Evolutionary conservation across 2,797 vertebrate genomes (phyloP), one percentile per base, ranked within the genome.

Genomic region (Caiman crocodilus): DNA sequence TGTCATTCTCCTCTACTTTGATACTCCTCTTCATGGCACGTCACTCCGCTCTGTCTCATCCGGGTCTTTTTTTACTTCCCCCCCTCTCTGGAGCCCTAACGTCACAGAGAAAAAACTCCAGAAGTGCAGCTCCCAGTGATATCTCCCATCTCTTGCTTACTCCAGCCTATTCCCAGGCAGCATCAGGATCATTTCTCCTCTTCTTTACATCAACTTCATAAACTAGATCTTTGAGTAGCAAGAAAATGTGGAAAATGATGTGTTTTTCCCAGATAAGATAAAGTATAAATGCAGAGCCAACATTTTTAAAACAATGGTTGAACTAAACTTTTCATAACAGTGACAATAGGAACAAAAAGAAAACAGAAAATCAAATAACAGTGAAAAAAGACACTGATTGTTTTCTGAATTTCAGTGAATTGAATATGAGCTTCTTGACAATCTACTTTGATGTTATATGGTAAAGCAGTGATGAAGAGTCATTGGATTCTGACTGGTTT

Each of bases 401-500:
- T 57, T 88, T 93, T 75, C 83, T 83, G 13, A 82, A 61, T 88
- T 11, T 14, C 28, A 42, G 2, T 50, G 59, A 9, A 35, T 85
- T 76, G 57, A 79, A 90, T 91, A 78, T 60, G 58, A 95, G 59
- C 23, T 14, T 82, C 42, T 88, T 95, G 90, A 92, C 82, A 96
- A 86, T 12, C 84, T 85, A 76, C 84, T 95, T 90, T 90, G 59
- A 89, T 89, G 85, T 21, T 0, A 4, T 30, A 85, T 81, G 80
- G 80, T 84, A 73, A 65, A 90, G 81, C 65, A 71, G 86, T 84
- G 92, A 90, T 77, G 86, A 92, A 93, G 76, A 85, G 76, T 85
- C 82, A 50, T 58, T 79, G 88, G 88, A 92, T 96, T 95, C 91
- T 93, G 92, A 87, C 60, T 26, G 85, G 82, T 92, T 95, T 94